These are phyloP conservation scores for Drosophila virilis DNA, from an alignment of 1,140 invertebrate species.

Conservation along the genomic window DNA sequence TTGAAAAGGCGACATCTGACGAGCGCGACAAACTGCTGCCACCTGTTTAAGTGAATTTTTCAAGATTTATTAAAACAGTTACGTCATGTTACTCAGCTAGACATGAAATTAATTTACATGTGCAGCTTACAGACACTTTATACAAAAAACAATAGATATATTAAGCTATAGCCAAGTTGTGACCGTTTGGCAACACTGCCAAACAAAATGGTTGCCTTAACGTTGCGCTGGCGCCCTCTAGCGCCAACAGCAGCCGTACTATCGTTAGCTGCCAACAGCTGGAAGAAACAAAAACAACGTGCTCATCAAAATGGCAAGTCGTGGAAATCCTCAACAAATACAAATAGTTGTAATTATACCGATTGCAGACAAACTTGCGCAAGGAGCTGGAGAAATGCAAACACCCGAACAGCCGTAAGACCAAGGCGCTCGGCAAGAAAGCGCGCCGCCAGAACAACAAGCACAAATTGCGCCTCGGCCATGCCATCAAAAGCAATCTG, in stretches of 20 bases:
- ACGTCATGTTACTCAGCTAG: too few species aligned
- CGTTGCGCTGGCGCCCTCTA: constrained; percentile 21
- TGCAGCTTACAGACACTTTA: too few species aligned
- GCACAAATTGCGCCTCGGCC: constrained; percentile 87
- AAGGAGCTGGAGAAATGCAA: constrained; percentile 87
- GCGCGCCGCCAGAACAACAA: constrained; percentile 87
- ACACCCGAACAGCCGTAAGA: constrained; percentile 92
- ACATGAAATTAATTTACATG: too few species aligned
- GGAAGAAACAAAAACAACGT: constrained; percentile 41
- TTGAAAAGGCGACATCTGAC: not conserved
- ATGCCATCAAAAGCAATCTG: constrained; percentile 89
- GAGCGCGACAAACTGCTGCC: not conserved
- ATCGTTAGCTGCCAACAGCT: constrained; percentile 22
- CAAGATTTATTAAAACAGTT: too few species aligned
- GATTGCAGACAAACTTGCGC: constrained; percentile 75
- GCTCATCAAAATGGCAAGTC: constrained; percentile 32
- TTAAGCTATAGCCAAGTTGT: too few species aligned
- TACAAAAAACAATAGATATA: too few species aligned
- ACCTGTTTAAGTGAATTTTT: too few species aligned
- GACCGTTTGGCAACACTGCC: not conserved
- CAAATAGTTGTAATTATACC: constrained; percentile 13
- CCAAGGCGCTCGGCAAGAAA: constrained; percentile 88
- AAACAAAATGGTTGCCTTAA: not conserved
- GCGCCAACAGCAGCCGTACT: not conserved
- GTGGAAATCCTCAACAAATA: not conserved